Evolutionary conservation across 1,140 invertebrate species (phyloP).

Genomic region (Lasaia peninsularis): DNA sequence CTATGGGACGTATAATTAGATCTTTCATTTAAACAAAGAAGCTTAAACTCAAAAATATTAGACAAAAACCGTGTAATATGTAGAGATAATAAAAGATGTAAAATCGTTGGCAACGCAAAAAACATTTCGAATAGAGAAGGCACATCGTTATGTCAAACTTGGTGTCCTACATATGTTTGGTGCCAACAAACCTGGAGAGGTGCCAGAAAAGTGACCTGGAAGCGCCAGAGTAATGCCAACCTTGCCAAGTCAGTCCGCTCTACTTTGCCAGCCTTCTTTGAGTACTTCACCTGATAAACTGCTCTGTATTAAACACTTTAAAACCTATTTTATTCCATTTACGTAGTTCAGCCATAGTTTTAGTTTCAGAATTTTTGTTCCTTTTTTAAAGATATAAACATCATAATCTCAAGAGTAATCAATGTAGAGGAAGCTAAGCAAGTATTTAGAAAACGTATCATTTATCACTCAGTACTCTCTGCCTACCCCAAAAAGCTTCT

Average conservation of each 20-base stretch:
- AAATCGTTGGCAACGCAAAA: constrained; percentile 22
- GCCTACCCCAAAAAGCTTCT: too few species aligned
- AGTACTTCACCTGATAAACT: background rate
- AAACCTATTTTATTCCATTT: background rate
- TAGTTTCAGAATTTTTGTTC: too few species aligned
- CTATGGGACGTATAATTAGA: background rate
- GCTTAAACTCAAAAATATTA: background rate
- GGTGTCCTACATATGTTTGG: constrained; percentile 46
- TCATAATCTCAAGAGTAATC: too few species aligned
- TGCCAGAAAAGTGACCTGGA: constrained; percentile 43
- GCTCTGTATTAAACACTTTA: background rate
- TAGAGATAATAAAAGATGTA: constrained; percentile 14
- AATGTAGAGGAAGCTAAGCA: too few species aligned
- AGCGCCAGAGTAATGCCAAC: constrained; percentile 29
- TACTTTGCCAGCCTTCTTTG: constrained; percentile 8
- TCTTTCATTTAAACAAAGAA: background rate
- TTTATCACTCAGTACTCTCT: too few species aligned
- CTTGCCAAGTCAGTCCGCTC: constrained; percentile 34
- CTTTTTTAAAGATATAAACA: too few species aligned
- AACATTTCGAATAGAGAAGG: constrained; percentile 24
- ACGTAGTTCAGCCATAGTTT: too few species aligned
- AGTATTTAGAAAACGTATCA: too few species aligned
- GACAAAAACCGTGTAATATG: background rate
- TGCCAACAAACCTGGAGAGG: constrained; percentile 44
- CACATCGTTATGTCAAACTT: constrained; percentile 38